Evolutionary conservation across 2,888 invertebrate species (phyloP).

Genomic region (Tiliacea citrago): DNA sequence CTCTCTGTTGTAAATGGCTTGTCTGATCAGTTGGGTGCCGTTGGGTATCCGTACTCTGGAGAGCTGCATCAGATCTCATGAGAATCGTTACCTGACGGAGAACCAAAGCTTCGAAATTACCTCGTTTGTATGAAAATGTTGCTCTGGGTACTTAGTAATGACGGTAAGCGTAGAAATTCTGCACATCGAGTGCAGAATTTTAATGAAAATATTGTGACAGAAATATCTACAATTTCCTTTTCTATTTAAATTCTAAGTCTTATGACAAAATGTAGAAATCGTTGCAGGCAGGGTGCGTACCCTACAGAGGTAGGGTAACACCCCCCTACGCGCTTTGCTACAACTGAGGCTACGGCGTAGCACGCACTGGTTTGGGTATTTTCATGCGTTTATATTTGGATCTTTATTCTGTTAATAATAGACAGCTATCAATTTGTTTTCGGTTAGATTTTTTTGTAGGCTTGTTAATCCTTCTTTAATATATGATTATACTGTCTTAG

Average conservation of each 20-base stretch:
- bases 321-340: conserved; percentile 8
- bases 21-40: too few species aligned
- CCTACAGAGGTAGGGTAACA: neutral
- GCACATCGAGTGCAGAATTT: neutral
- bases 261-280: neutral
- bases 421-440: neutral
- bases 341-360: conserved; percentile 20
- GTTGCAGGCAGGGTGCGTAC: neutral
- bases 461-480: neutral
- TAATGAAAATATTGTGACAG: neutral
- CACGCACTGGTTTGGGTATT: neutral
- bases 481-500: too few species aligned
- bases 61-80: too few species aligned
- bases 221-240: neutral
- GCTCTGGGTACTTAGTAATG: too few species aligned
- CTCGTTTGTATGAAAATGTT: too few species aligned
- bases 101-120: too few species aligned
- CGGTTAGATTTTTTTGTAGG: neutral
- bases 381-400: neutral
- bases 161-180: neutral
- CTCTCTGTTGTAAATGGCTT: too few species aligned
- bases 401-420: neutral
- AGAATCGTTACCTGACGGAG: too few species aligned
- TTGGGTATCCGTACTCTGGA: too few species aligned
- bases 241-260: conserved; percentile 1